Percentiles rank a stretch among this genome's conserved stretches.
These are phyloP conservation scores for Xiphophorus couchianus DNA, from an alignment of 2,113 vertebrate genomes.

Conservation along the genomic window DNA sequence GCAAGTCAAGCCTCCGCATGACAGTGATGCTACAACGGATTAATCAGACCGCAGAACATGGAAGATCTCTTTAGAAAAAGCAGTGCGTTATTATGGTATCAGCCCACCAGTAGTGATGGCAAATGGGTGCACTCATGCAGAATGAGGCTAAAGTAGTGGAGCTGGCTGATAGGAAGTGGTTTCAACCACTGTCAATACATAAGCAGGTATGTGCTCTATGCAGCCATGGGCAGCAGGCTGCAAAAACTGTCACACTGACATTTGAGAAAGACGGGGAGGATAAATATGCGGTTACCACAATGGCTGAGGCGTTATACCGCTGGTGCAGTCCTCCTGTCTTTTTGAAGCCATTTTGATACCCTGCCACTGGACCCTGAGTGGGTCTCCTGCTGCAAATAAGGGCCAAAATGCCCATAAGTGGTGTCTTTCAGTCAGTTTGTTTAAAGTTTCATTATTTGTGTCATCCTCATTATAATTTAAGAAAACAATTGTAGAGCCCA, in stretches of 20 bases:
- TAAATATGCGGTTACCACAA: slow-evolving; percentile 7
- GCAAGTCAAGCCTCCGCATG: background rate
- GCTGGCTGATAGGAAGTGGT: slow-evolving; percentile 60
- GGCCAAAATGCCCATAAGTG: background rate
- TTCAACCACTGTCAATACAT: slow-evolving; percentile 35
- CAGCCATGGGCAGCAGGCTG: slow-evolving; percentile 21
- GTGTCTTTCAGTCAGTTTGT: background rate
- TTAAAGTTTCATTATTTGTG: background rate
- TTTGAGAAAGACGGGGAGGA: slow-evolving; percentile 21
- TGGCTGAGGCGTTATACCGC: background rate
- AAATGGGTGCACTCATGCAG: slow-evolving; percentile 1
- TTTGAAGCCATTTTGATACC: background rate
- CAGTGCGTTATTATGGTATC: background rate
- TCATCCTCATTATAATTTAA: background rate
- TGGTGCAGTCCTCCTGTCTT: background rate
- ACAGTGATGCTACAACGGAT: background rate
- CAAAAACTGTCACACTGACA: slow-evolving; percentile 30
- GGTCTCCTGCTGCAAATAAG: background rate
- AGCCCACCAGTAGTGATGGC: slow-evolving; percentile 1
- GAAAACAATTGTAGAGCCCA: background rate
- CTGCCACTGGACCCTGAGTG: background rate
- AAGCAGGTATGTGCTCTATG: background rate
- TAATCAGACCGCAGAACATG: background rate
- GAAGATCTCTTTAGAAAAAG: background rate
- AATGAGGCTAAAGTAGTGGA: background rate